phyloP scores from a whole-genome alignment of 2,888 invertebrate species.

The Oeneis ivallda region DNA sequence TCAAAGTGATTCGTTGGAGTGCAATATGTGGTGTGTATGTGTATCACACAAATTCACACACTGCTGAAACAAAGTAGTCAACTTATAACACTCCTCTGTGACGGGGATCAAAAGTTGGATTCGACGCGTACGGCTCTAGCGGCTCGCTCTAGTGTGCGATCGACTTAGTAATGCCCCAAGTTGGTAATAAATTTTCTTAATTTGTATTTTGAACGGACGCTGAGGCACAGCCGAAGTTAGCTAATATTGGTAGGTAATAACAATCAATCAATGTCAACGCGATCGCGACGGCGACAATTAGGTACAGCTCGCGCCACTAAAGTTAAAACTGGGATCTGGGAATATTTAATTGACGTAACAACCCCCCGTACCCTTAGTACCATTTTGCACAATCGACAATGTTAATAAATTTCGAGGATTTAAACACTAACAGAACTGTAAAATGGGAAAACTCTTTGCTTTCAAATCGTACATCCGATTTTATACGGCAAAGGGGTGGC shows the following conservation, averaged over 20 bases:
- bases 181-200: slow-evolving; percentile 14
- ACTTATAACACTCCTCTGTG: not conserved
- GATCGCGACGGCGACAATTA: slow-evolving; percentile 35
- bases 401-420: too few species aligned
- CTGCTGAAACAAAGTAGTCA: too few species aligned
- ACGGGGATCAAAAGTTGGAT: not conserved
- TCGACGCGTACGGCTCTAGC: not conserved
- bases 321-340: not conserved
- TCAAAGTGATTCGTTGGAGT: too few species aligned
- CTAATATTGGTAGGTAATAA: slow-evolving; percentile 34
- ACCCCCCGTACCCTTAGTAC: too few species aligned
- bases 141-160: not conserved
- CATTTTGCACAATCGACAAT: too few species aligned
- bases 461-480: too few species aligned
- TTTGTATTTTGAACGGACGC: slow-evolving; percentile 15
- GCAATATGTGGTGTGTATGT: too few species aligned
- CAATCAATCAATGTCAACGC: slow-evolving; percentile 38
- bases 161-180: slow-evolving; percentile 1
- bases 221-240: slow-evolving; percentile 27
- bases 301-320: not conserved
- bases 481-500: too few species aligned
- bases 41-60: too few species aligned
- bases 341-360: too few species aligned
- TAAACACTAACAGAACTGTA: not conserved
- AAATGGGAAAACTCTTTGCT: too few species aligned